Evolutionary conservation across 2,113 vertebrate genomes (phyloP), one percentile per base, ranked within the genome.

Genomic region (Zosterops japonicus): DNA sequence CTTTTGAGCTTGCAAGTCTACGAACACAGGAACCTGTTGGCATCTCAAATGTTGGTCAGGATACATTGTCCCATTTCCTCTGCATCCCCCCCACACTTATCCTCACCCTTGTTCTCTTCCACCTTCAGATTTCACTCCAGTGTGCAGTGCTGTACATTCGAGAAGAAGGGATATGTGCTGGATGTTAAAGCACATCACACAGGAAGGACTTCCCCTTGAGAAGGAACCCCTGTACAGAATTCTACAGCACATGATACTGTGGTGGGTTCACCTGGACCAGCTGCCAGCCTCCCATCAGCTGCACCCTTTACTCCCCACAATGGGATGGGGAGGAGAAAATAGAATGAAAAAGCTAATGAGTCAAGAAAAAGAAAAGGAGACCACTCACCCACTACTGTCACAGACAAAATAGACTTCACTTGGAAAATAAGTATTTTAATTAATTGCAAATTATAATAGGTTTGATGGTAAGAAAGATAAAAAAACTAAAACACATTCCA

Each of bases 241-340:
- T 47, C 44, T 33, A 44, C 16, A n/a, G 72, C 44, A 74, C 9
- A 4, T 18, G 39, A 63, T 46, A 25, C 2, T 39, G 14, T 8
- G 21, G 29, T 71, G 57, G 21, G 17, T 72, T 0, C 0, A 64
- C 70, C 39, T 19, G 31, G 49, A 63, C 44, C 3, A 2, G 53
- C 52, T 87, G 56, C 52, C 41, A 92, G 23, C 53, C 4, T 2
- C 47, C 65, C 39, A 79, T 22, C 55, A 42, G 41, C n/a, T 41
- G 28, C 50, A 89, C 36, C 25, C 27, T 68, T 69, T 68, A 35
- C 17, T 68, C 11, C 23, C 9, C 36, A 65, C 46, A 57, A 33
- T 0, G 1, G 53, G 11, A 39, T 2, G 9, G 28, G 35, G 68
- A 80, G 17, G 11, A 83, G 17, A 78, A 91, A 70, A 67, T 28